These are phyloP conservation scores for Echinarachnius parma DNA, from an alignment of 53 echinoderm and acorn worm genomes.

Conservation along the genomic window DNA sequence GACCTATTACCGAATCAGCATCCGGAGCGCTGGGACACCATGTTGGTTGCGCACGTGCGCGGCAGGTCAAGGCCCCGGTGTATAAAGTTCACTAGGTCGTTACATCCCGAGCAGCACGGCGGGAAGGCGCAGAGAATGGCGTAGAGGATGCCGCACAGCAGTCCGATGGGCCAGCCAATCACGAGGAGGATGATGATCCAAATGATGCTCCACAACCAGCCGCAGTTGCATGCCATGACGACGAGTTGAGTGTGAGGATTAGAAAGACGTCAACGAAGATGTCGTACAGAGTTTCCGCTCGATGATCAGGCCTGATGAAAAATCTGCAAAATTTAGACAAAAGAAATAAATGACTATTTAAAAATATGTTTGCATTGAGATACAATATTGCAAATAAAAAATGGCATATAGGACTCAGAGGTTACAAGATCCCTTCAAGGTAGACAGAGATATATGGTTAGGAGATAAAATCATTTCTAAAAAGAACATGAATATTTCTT, in stretches of 20 bases:
- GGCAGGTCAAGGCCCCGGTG: conserved; percentile 95
- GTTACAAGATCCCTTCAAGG: too few species aligned
- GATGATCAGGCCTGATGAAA: too few species aligned
- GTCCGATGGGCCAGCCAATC: conserved; percentile 97
- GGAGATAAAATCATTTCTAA: too few species aligned
- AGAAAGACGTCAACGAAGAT: too few species aligned
- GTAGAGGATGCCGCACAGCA: conserved; percentile 88
- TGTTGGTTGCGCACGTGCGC: conserved; percentile 84
- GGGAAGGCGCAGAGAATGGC: conserved; percentile 97
- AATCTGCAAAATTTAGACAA: too few species aligned
- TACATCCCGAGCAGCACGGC: conserved; percentile 89
- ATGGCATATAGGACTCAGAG: too few species aligned
- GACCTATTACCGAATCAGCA: conserved; percentile 68
- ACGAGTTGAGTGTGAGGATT: background rate
- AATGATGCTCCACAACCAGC: conserved; percentile 98
- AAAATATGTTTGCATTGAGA: too few species aligned
- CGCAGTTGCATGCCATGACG: conserved; percentile 97
- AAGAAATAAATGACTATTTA: too few species aligned
- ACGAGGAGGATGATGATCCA: conserved; percentile 85
- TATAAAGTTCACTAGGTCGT: conserved; percentile 87
- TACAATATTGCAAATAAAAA: too few species aligned
- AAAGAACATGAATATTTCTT: too few species aligned
- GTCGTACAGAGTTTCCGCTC: too few species aligned
- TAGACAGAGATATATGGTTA: too few species aligned
- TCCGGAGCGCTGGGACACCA: conserved; percentile 91